These are phyloP conservation scores for Spatula clypeata DNA, from an alignment of 2,797 vertebrate species.

Conservation along the genomic window DNA sequence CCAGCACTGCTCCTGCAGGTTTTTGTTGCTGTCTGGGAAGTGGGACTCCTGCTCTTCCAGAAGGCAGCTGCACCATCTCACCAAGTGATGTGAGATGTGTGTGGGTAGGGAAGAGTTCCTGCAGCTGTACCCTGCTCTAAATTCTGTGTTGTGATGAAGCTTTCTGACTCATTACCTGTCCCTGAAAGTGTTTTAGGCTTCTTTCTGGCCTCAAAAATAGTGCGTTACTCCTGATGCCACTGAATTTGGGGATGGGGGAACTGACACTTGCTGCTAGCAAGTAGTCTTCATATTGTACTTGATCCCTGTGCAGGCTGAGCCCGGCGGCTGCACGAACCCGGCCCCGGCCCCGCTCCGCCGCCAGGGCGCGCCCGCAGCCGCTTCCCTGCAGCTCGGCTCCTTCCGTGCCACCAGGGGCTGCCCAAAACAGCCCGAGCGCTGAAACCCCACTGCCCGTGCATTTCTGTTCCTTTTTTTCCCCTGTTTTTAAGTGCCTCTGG, in stretches of 20 bases:
- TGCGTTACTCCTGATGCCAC: not conserved
- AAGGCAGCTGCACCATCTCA: not conserved
- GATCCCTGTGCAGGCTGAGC: not conserved
- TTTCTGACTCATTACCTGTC: not conserved
- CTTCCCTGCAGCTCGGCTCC: too few relatives aligned
- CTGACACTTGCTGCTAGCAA: not conserved
- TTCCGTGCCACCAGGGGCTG: not conserved
- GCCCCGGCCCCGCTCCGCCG: not conserved
- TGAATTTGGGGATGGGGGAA: not conserved
- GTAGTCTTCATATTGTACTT: not conserved
- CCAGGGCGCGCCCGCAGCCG: not conserved
- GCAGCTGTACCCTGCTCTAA: not conserved
- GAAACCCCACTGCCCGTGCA: too few relatives aligned
- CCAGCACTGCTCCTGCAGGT: fast-evolving
- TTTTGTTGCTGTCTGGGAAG: not conserved
- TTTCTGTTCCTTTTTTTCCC: not conserved
- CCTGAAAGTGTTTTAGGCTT: fast-evolving
- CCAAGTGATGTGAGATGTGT: fast-evolving
- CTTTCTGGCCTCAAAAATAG: not conserved
- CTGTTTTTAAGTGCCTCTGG: not conserved
- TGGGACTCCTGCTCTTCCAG: not conserved
- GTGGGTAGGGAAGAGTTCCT: not conserved
- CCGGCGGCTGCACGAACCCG: not conserved
- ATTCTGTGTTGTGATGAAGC: not conserved
- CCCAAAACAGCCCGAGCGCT: not conserved